These are phyloP conservation scores for Lepidotrigona ventralis DNA, from an alignment of 1,140 invertebrate species.

Conservation along the genomic window DNA sequence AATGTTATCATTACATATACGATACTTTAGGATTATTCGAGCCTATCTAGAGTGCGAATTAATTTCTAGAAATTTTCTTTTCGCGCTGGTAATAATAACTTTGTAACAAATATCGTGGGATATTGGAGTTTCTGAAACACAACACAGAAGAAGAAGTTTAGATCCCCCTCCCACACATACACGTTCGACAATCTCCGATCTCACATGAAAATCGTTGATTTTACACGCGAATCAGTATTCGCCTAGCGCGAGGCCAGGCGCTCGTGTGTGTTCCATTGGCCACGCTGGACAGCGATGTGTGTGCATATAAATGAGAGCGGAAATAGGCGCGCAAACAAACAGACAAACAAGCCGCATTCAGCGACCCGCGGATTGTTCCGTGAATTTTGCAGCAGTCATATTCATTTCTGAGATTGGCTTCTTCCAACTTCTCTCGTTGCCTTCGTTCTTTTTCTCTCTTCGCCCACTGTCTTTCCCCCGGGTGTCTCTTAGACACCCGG, in stretches of 20 bases:
- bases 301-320: constrained; percentile 74
- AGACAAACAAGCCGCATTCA: constrained; percentile 70
- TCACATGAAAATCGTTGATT: not conserved
- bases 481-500: constrained; percentile 8
- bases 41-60: not conserved
- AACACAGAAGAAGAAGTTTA: too few relatives aligned
- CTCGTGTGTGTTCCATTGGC: not conserved
- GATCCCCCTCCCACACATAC: too few relatives aligned
- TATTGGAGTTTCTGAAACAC: too few relatives aligned
- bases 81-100: not conserved
- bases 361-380: constrained; percentile 64
- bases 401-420: constrained; percentile 77
- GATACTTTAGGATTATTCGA: too few relatives aligned
- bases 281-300: constrained; percentile 48
- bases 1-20: not conserved
- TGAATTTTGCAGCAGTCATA: constrained; percentile 76
- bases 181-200: not conserved
- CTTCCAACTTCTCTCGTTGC: constrained; percentile 57
- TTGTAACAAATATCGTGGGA: not conserved
- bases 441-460: not conserved
- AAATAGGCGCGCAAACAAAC: constrained; percentile 75
- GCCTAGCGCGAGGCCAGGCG: not conserved
- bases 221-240: not conserved
- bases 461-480: not conserved
- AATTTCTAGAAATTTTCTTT: too few relatives aligned